A percentile compares a stretch with the other conserved stretches of the same genome.
Conservation (phyloP, 2,797 vertebrate genomes). For the Sandelia bainsii region DNA sequence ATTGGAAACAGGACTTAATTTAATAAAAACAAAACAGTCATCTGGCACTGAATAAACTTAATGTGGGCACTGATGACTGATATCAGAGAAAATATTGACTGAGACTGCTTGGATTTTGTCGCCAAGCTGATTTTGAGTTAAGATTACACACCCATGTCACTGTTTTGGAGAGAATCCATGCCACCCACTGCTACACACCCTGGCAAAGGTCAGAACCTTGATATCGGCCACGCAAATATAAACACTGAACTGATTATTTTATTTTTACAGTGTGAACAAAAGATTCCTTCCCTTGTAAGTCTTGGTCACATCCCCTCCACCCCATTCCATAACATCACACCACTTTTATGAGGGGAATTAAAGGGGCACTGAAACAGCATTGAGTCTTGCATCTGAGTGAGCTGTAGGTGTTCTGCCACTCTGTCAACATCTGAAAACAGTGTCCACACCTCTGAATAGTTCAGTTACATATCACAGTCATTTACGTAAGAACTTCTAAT, state of each 20-base stretch:
- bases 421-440: not conserved
- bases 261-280: conserved; percentile 62
- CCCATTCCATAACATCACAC: conserved; percentile 43
- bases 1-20: conserved; percentile 1
- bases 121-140: not conserved
- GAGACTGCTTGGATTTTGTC: not conserved
- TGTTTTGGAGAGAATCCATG: conserved; percentile 2
- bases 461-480: not conserved
- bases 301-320: conserved; percentile 58
- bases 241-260: conserved; percentile 54
- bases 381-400: not conserved
- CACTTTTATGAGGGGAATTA: conserved; percentile 34
- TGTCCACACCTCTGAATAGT: not conserved
- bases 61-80: not conserved
- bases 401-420: not conserved
- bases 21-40: conserved; percentile 3
- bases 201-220: not conserved
- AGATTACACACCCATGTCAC: not conserved
- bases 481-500: not conserved
- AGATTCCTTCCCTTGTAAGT: conserved; percentile 14
- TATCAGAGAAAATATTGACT: conserved; percentile 33
- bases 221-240: conserved; percentile 12
- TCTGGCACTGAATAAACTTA: not conserved
- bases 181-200: not conserved
- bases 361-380: conserved; percentile 12